These are phyloP conservation scores for Lasioglossum baleicum DNA, from an alignment of 1,140 invertebrate genomes.

Conservation along the genomic window DNA sequence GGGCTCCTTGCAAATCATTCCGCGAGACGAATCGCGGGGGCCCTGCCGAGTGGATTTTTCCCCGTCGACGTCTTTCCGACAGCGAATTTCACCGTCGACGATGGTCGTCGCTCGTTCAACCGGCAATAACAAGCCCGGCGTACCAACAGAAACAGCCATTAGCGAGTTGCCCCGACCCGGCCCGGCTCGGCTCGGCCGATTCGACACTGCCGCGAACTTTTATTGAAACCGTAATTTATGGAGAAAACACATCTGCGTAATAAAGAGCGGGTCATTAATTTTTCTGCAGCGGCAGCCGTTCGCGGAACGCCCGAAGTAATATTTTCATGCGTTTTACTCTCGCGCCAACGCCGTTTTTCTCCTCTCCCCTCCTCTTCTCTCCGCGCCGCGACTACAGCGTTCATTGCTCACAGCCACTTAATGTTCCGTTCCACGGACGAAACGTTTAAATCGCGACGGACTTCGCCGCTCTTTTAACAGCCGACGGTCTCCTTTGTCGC, in stretches of 20 bases:
- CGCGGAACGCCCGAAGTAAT: constrained; percentile 25
- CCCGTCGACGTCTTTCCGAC: background rate
- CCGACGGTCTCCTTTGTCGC: background rate
- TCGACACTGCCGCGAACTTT: constrained; percentile 22
- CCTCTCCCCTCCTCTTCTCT: background rate
- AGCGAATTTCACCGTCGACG: background rate
- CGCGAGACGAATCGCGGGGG: no score
- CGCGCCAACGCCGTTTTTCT: background rate
- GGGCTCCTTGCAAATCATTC: constrained; percentile 18
- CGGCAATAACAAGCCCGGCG: constrained; percentile 19
- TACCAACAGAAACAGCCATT: constrained; percentile 31
- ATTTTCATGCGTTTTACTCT: constrained; percentile 50
- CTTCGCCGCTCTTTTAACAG: constrained; percentile 36
- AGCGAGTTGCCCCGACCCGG: background rate
- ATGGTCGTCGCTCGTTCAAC: background rate
- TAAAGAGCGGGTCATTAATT: constrained; percentile 62
- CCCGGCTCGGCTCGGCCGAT: constrained; percentile 3
- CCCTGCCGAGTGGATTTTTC: no score
- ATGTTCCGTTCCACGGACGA: constrained; percentile 16
- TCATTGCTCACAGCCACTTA: constrained; percentile 45
- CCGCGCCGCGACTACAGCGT: constrained; percentile 7
- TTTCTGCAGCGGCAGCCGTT: constrained; percentile 14
- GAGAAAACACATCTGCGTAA: constrained; percentile 55
- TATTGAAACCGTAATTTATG: constrained; percentile 58
- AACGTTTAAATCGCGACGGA: constrained; percentile 46